phyloP scores from a whole-genome alignment of 1,140 invertebrate genomes.

The Drosophila virilis region DNA sequence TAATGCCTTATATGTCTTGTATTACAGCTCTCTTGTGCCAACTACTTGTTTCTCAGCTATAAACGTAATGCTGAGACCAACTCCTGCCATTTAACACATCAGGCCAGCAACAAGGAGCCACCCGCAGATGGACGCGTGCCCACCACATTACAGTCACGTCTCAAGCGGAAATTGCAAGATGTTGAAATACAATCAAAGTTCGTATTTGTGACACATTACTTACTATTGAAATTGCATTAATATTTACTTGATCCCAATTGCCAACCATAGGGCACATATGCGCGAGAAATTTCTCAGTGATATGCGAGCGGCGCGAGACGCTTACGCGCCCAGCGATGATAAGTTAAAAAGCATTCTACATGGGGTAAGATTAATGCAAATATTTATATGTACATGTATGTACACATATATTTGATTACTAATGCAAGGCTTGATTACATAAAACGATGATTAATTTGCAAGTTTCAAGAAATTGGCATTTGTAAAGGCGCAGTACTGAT shows the following conservation, averaged over 20 bases:
- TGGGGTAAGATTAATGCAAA: constrained; percentile 72
- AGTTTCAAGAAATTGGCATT: no score
- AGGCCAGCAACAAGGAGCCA: constrained; percentile 86
- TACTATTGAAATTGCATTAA: background rate
- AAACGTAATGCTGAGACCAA: constrained; percentile 88
- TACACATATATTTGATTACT: background rate
- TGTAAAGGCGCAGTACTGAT: background rate
- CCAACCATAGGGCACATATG: constrained; percentile 93
- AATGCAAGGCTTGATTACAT: background rate
- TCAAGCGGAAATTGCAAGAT: constrained; percentile 94
- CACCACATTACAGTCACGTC: constrained; percentile 86
- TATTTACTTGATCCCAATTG: constrained; percentile 8
- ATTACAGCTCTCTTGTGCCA: constrained; percentile 93
- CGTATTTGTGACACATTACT: constrained; percentile 43
- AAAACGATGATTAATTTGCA: background rate
- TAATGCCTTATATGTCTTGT: no score
- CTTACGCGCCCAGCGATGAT: constrained; percentile 89
- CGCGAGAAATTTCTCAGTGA: constrained; percentile 99
- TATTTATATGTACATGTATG: background rate
- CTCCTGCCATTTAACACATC: constrained; percentile 89
- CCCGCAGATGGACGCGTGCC: constrained; percentile 88
- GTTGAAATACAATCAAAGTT: constrained; percentile 97
- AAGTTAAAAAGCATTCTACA: constrained; percentile 94
- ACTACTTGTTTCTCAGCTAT: constrained; percentile 95
- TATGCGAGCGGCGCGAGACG: constrained; percentile 96